These are phyloP conservation scores for Carollia perspicillata DNA, from an alignment of 2,113 vertebrate genomes.

Conservation along the genomic window DNA sequence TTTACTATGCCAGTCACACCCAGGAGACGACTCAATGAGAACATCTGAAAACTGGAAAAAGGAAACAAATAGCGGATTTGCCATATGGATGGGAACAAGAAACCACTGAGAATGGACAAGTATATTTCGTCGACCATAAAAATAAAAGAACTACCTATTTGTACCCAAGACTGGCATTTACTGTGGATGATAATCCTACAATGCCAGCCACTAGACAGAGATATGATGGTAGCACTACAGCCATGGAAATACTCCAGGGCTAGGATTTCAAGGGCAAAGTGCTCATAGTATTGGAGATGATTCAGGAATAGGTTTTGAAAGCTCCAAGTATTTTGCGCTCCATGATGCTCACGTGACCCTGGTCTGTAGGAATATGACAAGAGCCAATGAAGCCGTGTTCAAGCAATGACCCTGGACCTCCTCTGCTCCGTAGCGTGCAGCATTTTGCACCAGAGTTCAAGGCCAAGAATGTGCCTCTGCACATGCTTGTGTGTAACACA, in stretches of 20 bases:
- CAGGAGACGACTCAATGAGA: constrained; percentile 99
- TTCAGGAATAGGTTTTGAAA: constrained; percentile 87
- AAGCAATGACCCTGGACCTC: not conserved
- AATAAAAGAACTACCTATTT: constrained; percentile 89
- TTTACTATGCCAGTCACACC: constrained; percentile 96
- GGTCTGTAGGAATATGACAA: not conserved
- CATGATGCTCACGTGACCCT: not conserved
- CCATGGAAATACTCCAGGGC: constrained; percentile 94
- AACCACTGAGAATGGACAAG: not conserved
- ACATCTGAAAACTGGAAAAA: constrained; percentile 97
- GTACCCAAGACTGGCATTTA: constrained; percentile 96
- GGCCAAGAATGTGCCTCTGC: constrained; percentile 77
- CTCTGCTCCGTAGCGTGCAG: not conserved
- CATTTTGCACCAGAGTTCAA: not conserved
- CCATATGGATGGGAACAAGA: not conserved
- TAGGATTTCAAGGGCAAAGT: constrained; percentile 92
- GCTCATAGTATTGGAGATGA: constrained; percentile 92
- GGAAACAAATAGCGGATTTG: constrained; percentile 96
- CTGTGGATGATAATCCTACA: constrained; percentile 91
- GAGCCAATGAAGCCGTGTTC: not conserved
- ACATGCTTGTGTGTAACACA: constrained; percentile 93
- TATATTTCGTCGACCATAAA: constrained; percentile 81
- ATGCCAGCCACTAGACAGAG: constrained; percentile 88
- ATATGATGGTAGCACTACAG: constrained; percentile 92
- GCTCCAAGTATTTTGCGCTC: not conserved